Base-by-base conservation (phyloP, 2,888 invertebrate genomes). In the Nomada ruficornis region DNA sequence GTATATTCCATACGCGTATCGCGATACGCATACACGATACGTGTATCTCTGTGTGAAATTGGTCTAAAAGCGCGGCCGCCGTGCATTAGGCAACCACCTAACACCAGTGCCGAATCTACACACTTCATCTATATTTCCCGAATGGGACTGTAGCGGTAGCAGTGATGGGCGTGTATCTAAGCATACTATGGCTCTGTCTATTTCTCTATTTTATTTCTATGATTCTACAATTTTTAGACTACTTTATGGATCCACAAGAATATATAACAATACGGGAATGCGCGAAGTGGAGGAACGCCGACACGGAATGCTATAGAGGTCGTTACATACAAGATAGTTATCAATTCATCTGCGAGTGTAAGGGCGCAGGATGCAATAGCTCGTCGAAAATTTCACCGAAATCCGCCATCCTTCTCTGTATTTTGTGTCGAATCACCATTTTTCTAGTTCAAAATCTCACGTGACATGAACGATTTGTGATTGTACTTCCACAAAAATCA, bases 301-400 rank as follows among this genome's bases (percentile, higher is more conserved):
- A 75, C 23, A 84, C 77, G 5, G 83, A 83, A 23, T 92, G 92
- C 84, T 91, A 92, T 68, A 86, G 78, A 73, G 91, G 91, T 50
- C 88, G 86, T 70, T 89, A 91, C 71, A 83, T 71, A 23, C 88
- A 78, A 9, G 90, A 90, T 59, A 90, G 90, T 86, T 89, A 90
- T 86, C 92, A 91, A 73, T 72, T 85, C 15, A 76, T 89, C 29
- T 91, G 92, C 80, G 92, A 92, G 72, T 91, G 91, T 69, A 80
- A 82, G 57, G 87, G 86, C 63, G 76, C 84, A 18, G 90, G 89
- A 23, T 91, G 91, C 78, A 91, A 91, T 85, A 80, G 80, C 55
- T 87, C 91, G 13, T 59, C 76, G 23, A 86, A 59, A 75, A 64
- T 55, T 9, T 76, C 65, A 29, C 29, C 70, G 13, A 36, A 20